phyloP scores from a whole-genome alignment of 1,140 invertebrate species.

The Agrilus planipennis region DNA sequence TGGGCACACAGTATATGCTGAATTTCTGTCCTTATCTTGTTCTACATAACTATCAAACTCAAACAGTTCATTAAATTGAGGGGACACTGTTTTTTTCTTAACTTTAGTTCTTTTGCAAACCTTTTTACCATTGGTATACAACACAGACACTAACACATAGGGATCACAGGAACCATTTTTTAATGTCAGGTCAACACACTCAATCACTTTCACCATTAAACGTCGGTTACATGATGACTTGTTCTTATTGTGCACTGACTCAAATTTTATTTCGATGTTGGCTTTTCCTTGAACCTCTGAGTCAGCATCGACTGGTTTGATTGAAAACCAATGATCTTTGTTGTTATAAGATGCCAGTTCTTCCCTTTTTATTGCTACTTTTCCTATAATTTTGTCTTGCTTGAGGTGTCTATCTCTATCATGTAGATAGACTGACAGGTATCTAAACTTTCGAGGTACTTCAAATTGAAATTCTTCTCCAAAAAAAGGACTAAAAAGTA shows the following conservation, averaged over 20 bases:
- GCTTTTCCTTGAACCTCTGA: conserved; percentile 80
- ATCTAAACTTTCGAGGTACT: conserved; percentile 77
- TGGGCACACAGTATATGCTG: conserved; percentile 18
- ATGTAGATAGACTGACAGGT: conserved; percentile 77
- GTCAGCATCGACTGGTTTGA: conserved; percentile 72
- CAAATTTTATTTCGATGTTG: conserved; percentile 56
- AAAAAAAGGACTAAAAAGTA: conserved; percentile 68
- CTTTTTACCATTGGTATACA: conserved; percentile 67
- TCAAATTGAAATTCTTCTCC: conserved; percentile 89
- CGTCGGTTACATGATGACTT: conserved; percentile 22
- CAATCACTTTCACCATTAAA: conserved; percentile 51
- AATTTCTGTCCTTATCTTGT: conserved; percentile 34
- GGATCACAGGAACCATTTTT: conserved; percentile 86
- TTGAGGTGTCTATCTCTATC: conserved; percentile 67
- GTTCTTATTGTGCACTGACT: conserved; percentile 26
- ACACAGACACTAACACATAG: conserved; percentile 67
- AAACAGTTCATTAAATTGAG: conserved; percentile 80
- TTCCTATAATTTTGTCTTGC: conserved; percentile 77
- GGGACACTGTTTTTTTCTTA: conserved; percentile 78
- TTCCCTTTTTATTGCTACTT: conserved; percentile 78
- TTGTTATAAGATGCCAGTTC: conserved; percentile 76
- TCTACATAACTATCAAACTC: conserved; percentile 67
- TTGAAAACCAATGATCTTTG: conserved; percentile 85
- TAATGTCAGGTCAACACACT: conserved; percentile 78
- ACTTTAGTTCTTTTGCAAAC: conserved; percentile 75